Evolutionary conservation across 2,888 invertebrate species (phyloP).

Genomic region (Lucinisca nassula): DNA sequence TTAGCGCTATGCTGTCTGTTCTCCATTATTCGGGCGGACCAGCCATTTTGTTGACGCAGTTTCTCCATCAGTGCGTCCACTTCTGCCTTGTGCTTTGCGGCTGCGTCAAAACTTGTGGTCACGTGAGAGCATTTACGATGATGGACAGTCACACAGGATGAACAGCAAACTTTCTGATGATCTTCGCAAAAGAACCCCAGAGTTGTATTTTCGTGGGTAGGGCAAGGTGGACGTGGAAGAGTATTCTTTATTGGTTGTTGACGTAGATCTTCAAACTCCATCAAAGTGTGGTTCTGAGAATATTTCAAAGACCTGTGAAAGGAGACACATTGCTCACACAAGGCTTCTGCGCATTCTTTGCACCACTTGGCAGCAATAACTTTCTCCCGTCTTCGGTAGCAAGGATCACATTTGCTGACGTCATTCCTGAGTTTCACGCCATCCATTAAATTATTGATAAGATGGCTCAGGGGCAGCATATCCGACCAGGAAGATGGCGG

Average conservation of each 20-base stretch:
- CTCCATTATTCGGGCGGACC: conserved; percentile 71
- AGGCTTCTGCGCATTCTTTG: conserved; percentile 72
- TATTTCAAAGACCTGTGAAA: conserved; percentile 73
- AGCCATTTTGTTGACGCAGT: conserved; percentile 71
- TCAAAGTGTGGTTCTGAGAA: conserved; percentile 67
- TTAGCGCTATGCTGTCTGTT: conserved; percentile 71
- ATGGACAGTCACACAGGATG: conserved; percentile 72
- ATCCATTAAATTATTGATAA: conserved; percentile 72
- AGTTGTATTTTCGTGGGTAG: conserved; percentile 69
- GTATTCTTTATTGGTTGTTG: conserved; percentile 71
- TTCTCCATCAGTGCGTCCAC: conserved; percentile 69
- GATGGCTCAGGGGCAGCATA: conserved; percentile 67
- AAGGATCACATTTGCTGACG: conserved; percentile 72
- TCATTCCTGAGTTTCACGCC: conserved; percentile 71
- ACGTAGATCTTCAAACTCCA: conserved; percentile 70
- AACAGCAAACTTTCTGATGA: conserved; percentile 72
- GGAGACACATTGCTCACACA: conserved; percentile 71
- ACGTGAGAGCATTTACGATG: conserved; percentile 73
- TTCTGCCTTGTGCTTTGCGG: conserved; percentile 68
- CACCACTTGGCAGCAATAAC: conserved; percentile 76
- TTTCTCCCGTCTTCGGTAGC: conserved; percentile 72
- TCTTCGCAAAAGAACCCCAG: conserved; percentile 74
- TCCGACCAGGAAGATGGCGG: conserved; percentile 68
- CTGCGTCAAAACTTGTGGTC: conserved; percentile 69
- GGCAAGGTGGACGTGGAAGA: conserved; percentile 68